Base-by-base conservation (phyloP, 1,140 invertebrate species). In the Centruroides vittatus region DNA sequence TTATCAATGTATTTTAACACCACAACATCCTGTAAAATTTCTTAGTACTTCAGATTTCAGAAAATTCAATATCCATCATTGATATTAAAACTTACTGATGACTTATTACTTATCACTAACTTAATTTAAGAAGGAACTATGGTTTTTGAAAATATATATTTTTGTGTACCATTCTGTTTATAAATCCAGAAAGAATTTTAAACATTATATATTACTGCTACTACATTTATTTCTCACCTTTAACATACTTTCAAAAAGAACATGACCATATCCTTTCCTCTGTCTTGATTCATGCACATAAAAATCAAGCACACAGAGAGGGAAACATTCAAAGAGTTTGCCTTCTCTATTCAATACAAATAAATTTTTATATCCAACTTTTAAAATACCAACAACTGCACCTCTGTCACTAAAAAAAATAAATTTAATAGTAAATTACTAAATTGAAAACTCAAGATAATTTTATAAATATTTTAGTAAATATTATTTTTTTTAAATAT, bases 271-370 rank as follows among this genome's bases (percentile, higher is more conserved):
- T 23, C 89, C 89, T 68, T 79, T 79, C 47, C 89, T 78, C 73
- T 93, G 90, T 47, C 78, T 77, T 0, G 83, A 81, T 70, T 86
- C 85, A 67, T 89, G 84, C 46, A 93, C 79, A 71, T 88, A 94
- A 75, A 93, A 93, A 70, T 94, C 90, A 55, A 94, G 74, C 55
- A 93, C 79, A 70, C 88, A 92, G 8, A 86, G 74, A 3, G 88
- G 83, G 66, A 84, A 80, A 41, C 41, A 41, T 41, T 41, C 41
- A 41, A 41, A 41, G 53, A 79, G 74, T 23, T 67, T 66, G 9
- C 58, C 46, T 9, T 82, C 82, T 58, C 76, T 72, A 72, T 93
- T 86, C 70, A 86, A 86, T 47, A 93, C 78, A 73, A 88, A 93
- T 10, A 94, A 74, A 69, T 86, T 83, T 74, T 93, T 93, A 54